phyloP scores from a whole-genome alignment of 2,113 vertebrate genomes.

The Pomatorhinus ruficollis region DNA sequence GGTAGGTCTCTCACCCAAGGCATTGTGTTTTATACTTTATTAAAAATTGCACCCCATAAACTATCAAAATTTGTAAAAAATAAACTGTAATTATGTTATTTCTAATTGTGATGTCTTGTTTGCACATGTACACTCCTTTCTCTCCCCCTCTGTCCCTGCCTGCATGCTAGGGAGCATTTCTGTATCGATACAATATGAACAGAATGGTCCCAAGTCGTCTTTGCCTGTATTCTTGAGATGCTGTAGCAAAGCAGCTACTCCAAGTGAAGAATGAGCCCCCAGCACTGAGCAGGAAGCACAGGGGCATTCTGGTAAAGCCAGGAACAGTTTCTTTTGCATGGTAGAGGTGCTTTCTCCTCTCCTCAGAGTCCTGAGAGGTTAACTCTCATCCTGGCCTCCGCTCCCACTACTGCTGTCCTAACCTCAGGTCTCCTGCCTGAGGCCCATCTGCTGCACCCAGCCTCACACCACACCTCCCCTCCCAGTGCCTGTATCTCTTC shows the following conservation, averaged over 20 bases:
- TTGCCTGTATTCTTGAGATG: neutral
- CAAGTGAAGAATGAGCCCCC: neutral
- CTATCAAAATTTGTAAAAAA: neutral
- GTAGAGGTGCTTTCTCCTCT: neutral
- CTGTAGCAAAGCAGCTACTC: neutral
- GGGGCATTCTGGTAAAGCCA: neutral
- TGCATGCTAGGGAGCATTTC: neutral
- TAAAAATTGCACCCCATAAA: neutral
- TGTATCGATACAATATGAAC: fast-evolving
- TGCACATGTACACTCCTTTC: neutral
- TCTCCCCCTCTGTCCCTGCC: neutral
- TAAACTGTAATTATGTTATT: neutral
- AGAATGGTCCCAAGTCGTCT: neutral
- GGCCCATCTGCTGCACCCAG: neutral
- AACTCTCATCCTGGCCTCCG: neutral
- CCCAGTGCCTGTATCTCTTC: neutral
- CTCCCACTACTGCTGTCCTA: neutral
- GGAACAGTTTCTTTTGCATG: neutral
- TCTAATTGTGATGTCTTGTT: neutral
- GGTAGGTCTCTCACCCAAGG: neutral
- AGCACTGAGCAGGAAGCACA: neutral
- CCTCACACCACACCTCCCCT: neutral
- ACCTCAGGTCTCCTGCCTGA: neutral
- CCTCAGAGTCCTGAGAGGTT: neutral
- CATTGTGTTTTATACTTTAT: neutral